Evolutionary conservation across 2,888 invertebrate species (phyloP).

Genomic region (Ornithoptera priamus): DNA sequence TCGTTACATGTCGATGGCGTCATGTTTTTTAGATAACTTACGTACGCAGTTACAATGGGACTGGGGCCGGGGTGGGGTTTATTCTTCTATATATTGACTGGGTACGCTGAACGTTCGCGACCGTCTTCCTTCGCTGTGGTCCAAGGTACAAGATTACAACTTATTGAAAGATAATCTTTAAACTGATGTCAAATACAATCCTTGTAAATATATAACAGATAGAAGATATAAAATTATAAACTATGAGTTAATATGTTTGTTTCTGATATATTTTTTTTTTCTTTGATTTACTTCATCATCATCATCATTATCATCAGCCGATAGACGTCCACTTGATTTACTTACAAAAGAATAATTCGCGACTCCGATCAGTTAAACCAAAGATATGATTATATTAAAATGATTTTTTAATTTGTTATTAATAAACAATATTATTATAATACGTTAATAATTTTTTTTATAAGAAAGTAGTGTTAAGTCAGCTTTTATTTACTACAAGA

Average conservation of each 20-base stretch:
- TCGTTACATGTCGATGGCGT: conserved; percentile 14
- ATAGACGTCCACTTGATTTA: too few relatives aligned
- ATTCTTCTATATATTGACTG: conserved; percentile 72
- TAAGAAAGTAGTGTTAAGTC: too few relatives aligned
- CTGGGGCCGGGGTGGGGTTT: conserved; percentile 53
- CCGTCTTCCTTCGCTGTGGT: conserved; percentile 30
- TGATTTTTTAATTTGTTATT: too few relatives aligned
- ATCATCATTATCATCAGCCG: too few relatives aligned
- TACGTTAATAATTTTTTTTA: too few relatives aligned
- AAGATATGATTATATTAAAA: too few relatives aligned
- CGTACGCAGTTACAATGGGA: conserved; percentile 44
- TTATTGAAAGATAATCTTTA: not conserved
- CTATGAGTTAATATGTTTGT: not conserved
- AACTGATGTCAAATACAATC: not conserved
- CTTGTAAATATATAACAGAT: too few relatives aligned
- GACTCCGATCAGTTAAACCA: too few relatives aligned
- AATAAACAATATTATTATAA: too few relatives aligned
- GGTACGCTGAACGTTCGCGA: conserved; percentile 63
- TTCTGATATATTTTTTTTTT: not conserved
- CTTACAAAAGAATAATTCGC: too few relatives aligned
- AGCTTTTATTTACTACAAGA: too few relatives aligned
- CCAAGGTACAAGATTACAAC: conserved; percentile 13
- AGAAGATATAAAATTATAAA: not conserved
- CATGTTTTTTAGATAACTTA: conserved; percentile 41
- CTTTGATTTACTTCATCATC: too few relatives aligned